Evolutionary conservation across 1,140 invertebrate species (phyloP), one percentile per base, ranked within the genome.

Genomic region (Trichonephila clavata): DNA sequence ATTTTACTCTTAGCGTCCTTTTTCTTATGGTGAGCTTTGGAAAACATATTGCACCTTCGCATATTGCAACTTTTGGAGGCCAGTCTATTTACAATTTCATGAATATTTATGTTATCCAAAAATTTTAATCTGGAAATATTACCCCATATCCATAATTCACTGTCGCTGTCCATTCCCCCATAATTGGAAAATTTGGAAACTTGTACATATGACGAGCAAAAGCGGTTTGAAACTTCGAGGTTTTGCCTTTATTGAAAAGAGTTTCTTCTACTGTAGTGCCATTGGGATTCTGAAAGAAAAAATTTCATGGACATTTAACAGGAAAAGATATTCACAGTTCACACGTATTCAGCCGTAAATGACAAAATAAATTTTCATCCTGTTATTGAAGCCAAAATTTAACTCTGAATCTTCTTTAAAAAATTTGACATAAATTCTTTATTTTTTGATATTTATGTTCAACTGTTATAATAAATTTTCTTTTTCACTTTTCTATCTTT

Each of bases 251-350:
- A 94, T 86, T 16, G 32, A 50, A 21, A 6, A 2, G 10, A 8
- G 50, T 84, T 39, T 94, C 94, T 39, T 95, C 94, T 0, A 95
- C 91, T n/a, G 93, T 93, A 39, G 94, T 65, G 21, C 95, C 94
- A 60, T 95, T 92, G n/a, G 94, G 95, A 84, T 95, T 95, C 93
- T 94, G 65, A 24, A 94, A 94, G 4, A 83, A 59, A 65, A 61
- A 89, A 39, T 0, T 20, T 13, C 3, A 14, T 18, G 24, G 21
- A 14, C 0, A 18, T 6, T 16, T 8, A n/a, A 24, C 10, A 13
- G 27, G 16, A 59, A 16, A n/a, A 84, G 16, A 24, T 1, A 84
- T 24, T 14, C n/a, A 10, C n/a, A 1, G 32, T 39, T 39, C 32
- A 1, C 32, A 3, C 32, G 32, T 39, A 2, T 39, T 2, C 4